Conservation (phyloP, 2,113 vertebrate genomes). For the Hystrix cristata region DNA sequence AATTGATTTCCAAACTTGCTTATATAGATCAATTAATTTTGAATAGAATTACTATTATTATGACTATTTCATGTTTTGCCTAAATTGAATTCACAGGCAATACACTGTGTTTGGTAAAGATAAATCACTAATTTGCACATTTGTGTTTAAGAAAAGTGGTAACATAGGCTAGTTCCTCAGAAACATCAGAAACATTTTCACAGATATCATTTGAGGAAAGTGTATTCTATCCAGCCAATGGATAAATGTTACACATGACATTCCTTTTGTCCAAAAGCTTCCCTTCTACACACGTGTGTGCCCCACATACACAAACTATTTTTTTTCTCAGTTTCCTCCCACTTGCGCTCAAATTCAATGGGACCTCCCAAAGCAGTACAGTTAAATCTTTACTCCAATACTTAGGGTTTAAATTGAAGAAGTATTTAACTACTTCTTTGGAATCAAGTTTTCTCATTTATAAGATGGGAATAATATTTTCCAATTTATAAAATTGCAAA, state of each 20-base stretch:
- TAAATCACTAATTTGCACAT: neutral
- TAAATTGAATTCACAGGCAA: neutral
- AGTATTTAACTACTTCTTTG: neutral
- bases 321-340: neutral
- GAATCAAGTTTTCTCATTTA: neutral
- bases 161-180: neutral
- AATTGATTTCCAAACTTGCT: slow-evolving; percentile 21
- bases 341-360: neutral
- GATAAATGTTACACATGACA: neutral
- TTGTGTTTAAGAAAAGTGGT: neutral
- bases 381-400: neutral
- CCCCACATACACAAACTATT: too few species aligned
- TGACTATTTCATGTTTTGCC: neutral
- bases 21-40: neutral
- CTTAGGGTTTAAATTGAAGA: neutral
- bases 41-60: neutral
- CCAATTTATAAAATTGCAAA: neutral
- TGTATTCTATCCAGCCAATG: neutral
- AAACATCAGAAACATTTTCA: neutral
- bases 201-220: neutral
- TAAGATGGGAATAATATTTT: neutral
- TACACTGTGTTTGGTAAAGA: neutral
- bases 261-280: neutral
- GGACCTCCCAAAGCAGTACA: neutral
- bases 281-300: too few species aligned